These are phyloP conservation scores for Magallana nippona DNA, from an alignment of 2,888 invertebrate genomes.

Conservation along the genomic window DNA sequence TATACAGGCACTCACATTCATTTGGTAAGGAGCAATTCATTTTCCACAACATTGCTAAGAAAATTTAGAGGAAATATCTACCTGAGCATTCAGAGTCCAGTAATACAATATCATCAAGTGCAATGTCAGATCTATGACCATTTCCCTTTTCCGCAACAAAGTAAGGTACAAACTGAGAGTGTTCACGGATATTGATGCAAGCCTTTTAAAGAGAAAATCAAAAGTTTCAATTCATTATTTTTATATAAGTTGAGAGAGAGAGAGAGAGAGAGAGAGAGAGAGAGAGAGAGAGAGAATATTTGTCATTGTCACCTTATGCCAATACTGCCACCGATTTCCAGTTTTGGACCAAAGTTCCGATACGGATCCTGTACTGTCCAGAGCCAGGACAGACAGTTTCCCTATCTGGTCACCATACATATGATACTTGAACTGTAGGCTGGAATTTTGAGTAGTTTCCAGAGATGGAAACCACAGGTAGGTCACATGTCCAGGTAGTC, in stretches of 20 bases:
- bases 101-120: conserved; percentile 40
- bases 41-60: too few relatives aligned
- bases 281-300: too few relatives aligned
- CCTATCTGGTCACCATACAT: conserved; percentile 43
- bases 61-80: too few relatives aligned
- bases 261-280: too few relatives aligned
- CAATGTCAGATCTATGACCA: conserved; percentile 40
- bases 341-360: conserved; percentile 25
- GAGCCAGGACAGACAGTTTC: not conserved
- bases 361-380: not conserved
- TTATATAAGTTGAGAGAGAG: too few relatives aligned
- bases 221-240: too few relatives aligned
- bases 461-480: conserved; percentile 40
- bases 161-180: not conserved
- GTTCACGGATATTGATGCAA: not conserved
- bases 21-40: too few relatives aligned
- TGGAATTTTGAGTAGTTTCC: not conserved
- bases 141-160: conserved; percentile 2
- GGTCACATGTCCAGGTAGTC: conserved; percentile 19
- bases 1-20: too few relatives aligned
- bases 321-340: conserved; percentile 30
- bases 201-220: not conserved
- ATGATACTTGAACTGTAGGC: conserved; percentile 41
- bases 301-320: conserved; percentile 35
- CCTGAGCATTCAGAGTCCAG: conserved; percentile 21